A percentile compares a stretch with the other conserved stretches of the same genome.
These are phyloP conservation scores for Diabrotica undecimpunctata DNA, from an alignment of 1,140 invertebrate genomes.

Conservation along the genomic window DNA sequence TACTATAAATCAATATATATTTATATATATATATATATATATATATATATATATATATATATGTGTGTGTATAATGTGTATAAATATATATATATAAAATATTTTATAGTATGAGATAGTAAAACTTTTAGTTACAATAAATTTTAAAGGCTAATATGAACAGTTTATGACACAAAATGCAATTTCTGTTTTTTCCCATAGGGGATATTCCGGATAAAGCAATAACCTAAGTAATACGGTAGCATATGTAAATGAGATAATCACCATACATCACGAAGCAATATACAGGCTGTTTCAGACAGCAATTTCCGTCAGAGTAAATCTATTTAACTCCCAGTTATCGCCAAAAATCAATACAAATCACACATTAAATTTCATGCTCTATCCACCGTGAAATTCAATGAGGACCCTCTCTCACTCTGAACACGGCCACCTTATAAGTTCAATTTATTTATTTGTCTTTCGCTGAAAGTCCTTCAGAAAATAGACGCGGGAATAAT, in stretches of 20 bases:
- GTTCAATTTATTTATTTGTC: constrained; percentile 12
- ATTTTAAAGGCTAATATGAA: too few species aligned
- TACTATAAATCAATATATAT: too few species aligned
- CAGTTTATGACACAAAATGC: too few species aligned
- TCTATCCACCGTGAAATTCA: constrained; percentile 15
- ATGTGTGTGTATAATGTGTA: too few species aligned
- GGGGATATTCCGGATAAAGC: too few species aligned
- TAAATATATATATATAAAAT: too few species aligned
- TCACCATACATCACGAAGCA: not conserved
- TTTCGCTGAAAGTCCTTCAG: not conserved
- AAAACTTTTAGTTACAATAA: too few species aligned
- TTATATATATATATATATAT: too few species aligned
- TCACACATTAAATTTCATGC: constrained; percentile 18
- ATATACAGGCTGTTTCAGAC: not conserved
- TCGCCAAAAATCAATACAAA: constrained; percentile 14
- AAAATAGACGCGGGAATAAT: not conserved
- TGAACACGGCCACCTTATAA: constrained; percentile 1
- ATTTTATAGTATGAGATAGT: too few species aligned
- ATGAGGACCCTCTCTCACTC: constrained; percentile 10
- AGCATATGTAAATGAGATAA: constrained; percentile 2
- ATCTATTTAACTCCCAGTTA: not conserved
- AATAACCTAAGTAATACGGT: not conserved
- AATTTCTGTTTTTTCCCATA: too few species aligned
- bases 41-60: too few species aligned
- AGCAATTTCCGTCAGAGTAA: not conserved